Evolutionary conservation across 2,113 vertebrate genomes (phyloP).

Genomic region (Gobius niger): DNA sequence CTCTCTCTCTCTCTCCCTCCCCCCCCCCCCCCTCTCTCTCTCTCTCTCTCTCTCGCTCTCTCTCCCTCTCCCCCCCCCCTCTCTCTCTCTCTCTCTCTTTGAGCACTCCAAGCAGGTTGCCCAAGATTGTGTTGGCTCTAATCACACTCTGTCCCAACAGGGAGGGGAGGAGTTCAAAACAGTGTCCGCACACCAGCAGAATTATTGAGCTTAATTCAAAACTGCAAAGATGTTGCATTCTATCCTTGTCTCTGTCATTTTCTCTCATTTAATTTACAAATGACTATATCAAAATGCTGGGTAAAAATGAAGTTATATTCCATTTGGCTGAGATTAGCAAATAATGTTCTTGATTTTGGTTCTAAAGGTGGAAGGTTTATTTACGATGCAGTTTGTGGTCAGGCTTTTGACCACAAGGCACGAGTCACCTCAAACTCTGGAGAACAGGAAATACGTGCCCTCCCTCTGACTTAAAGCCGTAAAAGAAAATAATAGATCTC

Average conservation of each 20-base stretch:
- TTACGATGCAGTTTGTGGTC: constrained; percentile 46
- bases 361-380: constrained; percentile 6
- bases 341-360: constrained; percentile 1
- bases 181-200: constrained; percentile 43
- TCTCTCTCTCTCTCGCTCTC: constrained; percentile 42
- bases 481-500: constrained; percentile 72
- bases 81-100: constrained; percentile 30
- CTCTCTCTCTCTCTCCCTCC: constrained; percentile 51
- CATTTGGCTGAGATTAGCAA: background rate
- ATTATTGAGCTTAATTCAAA: too few relatives aligned
- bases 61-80: constrained; percentile 44
- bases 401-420: constrained; percentile 45
- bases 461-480: constrained; percentile 53
- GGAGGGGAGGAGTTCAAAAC: constrained; percentile 65
- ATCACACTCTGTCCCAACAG: constrained; percentile 59
- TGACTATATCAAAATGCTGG: constrained; percentile 16
- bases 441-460: constrained; percentile 59
- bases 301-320: background rate
- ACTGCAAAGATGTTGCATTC: too few relatives aligned
- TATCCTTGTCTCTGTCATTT: background rate
- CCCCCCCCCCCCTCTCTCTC: constrained; percentile 33
- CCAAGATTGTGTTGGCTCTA: constrained; percentile 65
- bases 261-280: background rate
- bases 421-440: constrained; percentile 19
- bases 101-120: constrained; percentile 49